Percentiles rank a stretch among this genome's conserved stretches.
Conservation (phyloP, 2,797 vertebrate genomes). For the Esox lucius region DNA sequence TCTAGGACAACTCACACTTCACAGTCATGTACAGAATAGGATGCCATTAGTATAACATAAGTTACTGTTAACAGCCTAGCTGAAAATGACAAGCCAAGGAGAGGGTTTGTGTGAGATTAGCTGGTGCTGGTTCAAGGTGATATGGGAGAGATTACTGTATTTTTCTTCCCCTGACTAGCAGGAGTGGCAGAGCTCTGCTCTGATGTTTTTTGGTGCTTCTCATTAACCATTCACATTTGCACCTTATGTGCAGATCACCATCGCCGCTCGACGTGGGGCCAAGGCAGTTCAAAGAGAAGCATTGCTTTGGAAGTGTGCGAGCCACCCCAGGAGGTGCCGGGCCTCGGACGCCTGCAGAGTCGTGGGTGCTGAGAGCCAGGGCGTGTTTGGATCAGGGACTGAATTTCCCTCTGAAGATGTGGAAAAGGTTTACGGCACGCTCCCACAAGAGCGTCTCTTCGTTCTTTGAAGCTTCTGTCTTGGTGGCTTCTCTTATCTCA, state of each 20-base stretch:
- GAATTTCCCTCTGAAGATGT: conserved; percentile 79
- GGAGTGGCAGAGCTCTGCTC: conserved; percentile 51
- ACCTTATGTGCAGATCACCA: conserved; percentile 71
- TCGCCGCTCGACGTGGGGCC: conserved; percentile 66
- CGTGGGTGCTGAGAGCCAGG: conserved; percentile 68
- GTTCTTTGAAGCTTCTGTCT: conserved; percentile 92
- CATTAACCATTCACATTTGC: conserved; percentile 75
- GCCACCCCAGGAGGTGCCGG: conserved; percentile 63
- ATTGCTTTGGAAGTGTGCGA: conserved; percentile 64
- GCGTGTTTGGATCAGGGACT: conserved; percentile 75
- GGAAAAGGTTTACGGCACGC: conserved; percentile 82
- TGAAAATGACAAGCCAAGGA: conserved; percentile 59
- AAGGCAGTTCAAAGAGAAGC: conserved; percentile 62
- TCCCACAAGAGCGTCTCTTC: conserved; percentile 78
- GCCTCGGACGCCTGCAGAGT: conserved; percentile 61
- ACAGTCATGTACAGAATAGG: conserved; percentile 43
- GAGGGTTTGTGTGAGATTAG: conserved; percentile 48
- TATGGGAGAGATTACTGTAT: conserved; percentile 63
- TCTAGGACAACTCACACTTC: conserved; percentile 46
- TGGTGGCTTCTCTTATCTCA: conserved; percentile 91
- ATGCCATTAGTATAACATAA: conserved; percentile 28
- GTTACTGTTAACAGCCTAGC: conserved; percentile 57
- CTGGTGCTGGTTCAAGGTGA: conserved; percentile 68
- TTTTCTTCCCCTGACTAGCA: conserved; percentile 54
- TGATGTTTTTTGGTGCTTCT: conserved; percentile 49